These are phyloP conservation scores for Zaprionus davidi DNA, from an alignment of 1,140 invertebrate genomes.

Conservation along the genomic window DNA sequence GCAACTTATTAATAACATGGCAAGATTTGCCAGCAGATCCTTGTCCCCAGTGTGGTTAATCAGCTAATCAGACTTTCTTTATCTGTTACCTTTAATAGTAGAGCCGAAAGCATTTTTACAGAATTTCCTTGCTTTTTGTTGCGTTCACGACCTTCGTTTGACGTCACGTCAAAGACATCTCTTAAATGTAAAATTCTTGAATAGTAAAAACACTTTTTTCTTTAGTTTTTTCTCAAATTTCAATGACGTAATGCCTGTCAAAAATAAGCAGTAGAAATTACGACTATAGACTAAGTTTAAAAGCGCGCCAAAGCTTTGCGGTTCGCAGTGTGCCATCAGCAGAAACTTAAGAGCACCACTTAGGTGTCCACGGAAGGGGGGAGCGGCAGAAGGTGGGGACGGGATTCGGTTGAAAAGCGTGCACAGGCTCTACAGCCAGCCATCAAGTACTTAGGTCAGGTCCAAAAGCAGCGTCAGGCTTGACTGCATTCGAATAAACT, in stretches of 20 bases:
- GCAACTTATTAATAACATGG: slow-evolving; percentile 50
- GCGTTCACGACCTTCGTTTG: slow-evolving; percentile 5
- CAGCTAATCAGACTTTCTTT: slow-evolving; percentile 3
- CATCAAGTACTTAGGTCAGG: slow-evolving; percentile 67
- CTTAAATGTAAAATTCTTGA: slow-evolving; percentile 8
- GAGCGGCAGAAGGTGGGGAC: too few species aligned
- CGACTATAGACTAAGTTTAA: slow-evolving; percentile 58
- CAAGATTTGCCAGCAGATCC: slow-evolving; percentile 23
- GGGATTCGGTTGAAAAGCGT: slow-evolving; percentile 44
- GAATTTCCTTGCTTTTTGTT: background rate
- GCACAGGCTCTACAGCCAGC: slow-evolving; percentile 25
- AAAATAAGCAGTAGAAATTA: slow-evolving; percentile 38
- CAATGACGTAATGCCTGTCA: slow-evolving; percentile 69
- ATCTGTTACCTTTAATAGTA: slow-evolving; percentile 5
- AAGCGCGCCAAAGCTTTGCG: slow-evolving; percentile 65
- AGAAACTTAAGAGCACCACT: slow-evolving; percentile 78
- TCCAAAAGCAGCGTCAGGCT: slow-evolving; percentile 64
- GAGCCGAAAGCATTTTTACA: background rate
- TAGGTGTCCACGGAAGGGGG: slow-evolving; percentile 22
- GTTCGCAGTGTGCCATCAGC: slow-evolving; percentile 64
- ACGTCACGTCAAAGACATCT: slow-evolving; percentile 14
- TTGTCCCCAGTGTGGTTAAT: background rate
- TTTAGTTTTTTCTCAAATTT: slow-evolving; percentile 47
- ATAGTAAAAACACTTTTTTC: slow-evolving; percentile 13
- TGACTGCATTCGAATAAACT: slow-evolving; percentile 80